Evolutionary conservation across 2,888 invertebrate species (phyloP).

Genomic region (Eulithis testata): DNA sequence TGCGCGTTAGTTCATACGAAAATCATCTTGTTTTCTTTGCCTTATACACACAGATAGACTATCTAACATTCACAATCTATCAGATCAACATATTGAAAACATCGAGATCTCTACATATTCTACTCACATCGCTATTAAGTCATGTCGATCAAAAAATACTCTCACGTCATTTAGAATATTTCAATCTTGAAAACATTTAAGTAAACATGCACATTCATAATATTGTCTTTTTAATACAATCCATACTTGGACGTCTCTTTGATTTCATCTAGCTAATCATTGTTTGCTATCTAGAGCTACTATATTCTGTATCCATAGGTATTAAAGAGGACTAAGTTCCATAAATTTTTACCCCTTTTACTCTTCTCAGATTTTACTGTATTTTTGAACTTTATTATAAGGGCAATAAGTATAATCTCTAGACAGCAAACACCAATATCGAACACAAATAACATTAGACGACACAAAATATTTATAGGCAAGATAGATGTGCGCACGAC

Average conservation of each 20-base stretch:
- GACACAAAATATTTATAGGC: slow-evolving; percentile 54
- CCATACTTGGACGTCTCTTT: slow-evolving; percentile 75
- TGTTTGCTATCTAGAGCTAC: slow-evolving; percentile 34
- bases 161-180: slow-evolving; percentile 41
- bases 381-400: too few relatives aligned
- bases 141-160: slow-evolving; percentile 33
- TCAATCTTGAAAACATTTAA: slow-evolving; percentile 33
- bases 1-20: not conserved
- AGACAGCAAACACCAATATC: slow-evolving; percentile 52
- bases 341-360: too few relatives aligned
- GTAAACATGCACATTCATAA: slow-evolving; percentile 64
- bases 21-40: too few relatives aligned
- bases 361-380: too few relatives aligned
- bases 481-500: slow-evolving; percentile 58
- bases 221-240: slow-evolving; percentile 77
- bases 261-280: slow-evolving; percentile 75
- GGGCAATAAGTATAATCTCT: slow-evolving; percentile 30
- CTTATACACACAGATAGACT: too few relatives aligned
- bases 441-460: slow-evolving; percentile 49
- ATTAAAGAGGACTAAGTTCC: too few relatives aligned
- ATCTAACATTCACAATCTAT: too few relatives aligned
- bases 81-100: slow-evolving; percentile 12
- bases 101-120: slow-evolving; percentile 31
- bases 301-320: not conserved
- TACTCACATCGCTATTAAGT: slow-evolving; percentile 15